Conservation (phyloP, 2,888 invertebrate genomes). For the Drosophila dives region DNA sequence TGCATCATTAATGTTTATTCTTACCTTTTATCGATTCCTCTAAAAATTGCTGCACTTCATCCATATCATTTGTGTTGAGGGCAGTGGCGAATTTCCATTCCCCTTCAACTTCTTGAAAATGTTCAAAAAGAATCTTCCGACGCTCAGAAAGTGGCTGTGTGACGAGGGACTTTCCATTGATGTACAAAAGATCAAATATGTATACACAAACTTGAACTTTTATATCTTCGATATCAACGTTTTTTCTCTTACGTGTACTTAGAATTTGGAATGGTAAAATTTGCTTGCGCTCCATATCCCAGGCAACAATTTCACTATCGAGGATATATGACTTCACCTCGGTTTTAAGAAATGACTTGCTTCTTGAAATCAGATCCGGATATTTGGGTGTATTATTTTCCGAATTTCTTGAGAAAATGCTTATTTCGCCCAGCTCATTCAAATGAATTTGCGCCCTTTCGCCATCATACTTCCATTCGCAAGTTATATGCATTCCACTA, state of each 20-base stretch:
- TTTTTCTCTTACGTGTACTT: conserved; percentile 97
- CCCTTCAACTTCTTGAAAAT: conserved; percentile 90
- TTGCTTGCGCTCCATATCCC: conserved; percentile 93
- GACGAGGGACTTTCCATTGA: conserved; percentile 95
- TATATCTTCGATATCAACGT: conserved; percentile 86
- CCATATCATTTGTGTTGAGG: conserved; percentile 92
- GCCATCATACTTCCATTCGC: conserved; percentile 99
- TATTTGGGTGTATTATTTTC: conserved; percentile 97
- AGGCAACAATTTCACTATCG: conserved; percentile 99
- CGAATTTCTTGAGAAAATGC: conserved; percentile 97
- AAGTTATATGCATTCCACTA: conserved; percentile 95
- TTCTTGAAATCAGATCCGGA: conserved; percentile 94
- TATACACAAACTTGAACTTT: conserved; percentile 95
- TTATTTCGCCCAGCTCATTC: conserved; percentile 88
- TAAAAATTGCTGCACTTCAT: conserved; percentile 96
- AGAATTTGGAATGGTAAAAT: conserved; percentile 98
- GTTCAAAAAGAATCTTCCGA: conserved; percentile 89
- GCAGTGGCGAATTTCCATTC: conserved; percentile 95
- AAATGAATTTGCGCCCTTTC: conserved; percentile 98
- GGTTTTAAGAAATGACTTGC: conserved; percentile 87
- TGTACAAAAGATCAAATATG: conserved; percentile 97
- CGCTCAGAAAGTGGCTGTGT: conserved; percentile 90
- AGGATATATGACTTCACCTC: conserved; percentile 93
- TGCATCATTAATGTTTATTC: not conserved
- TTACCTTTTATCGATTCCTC: conserved; percentile 96